Base-by-base conservation (phyloP, 2,888 invertebrate genomes). In the Diarsia brunnea region DNA sequence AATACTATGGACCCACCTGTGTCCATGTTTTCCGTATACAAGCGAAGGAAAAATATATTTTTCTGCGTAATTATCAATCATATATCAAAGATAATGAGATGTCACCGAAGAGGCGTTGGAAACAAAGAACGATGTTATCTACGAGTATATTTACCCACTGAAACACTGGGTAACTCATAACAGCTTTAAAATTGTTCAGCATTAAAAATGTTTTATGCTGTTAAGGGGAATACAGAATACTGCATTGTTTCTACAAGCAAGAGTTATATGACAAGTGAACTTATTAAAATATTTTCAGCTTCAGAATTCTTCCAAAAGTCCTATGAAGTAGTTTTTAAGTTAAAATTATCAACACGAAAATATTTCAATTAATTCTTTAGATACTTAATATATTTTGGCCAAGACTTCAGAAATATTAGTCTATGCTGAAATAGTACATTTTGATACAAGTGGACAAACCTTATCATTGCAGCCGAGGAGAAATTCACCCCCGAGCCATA, bases 101-200 rank as follows among this genome's bases (percentile, higher is more conserved):
- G 92, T 92, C 92, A 90, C 86, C 87, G 77, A 85, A 80, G 86
- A 88, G 88, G 89, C 85, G 90, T 89, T 85, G 87, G 87, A 89
- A 92, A 93, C 92, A 92, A 92, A 93, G 92, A 90, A 90, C 89
- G 89, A 85, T 91, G 94, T 95, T 95, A 95, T 95, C 95, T 94
- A 51, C 64, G 11, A 65, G 69, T 82, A 85, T 94, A 94, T 95
- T 95, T 94, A 92, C 89, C 73, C 82, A 88, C 93, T 91, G 88
- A 92, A 92, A 93, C 90, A 91, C 91, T 92, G 80, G 72, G 81
- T 86, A 76, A 75, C 91, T 92, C 91, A 91, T 91, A 91, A 91
- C 84, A 84, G 89, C 90, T 91, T 90, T 84, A 90, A 92, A 90
- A 92, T 90, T 88, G 89, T 88, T 72, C 79, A 69, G 76, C 27